Percentiles rank a stretch among this genome's conserved stretches.
Conservation (phyloP, 2,113 vertebrate species). For the Crypturellus undulatus region DNA sequence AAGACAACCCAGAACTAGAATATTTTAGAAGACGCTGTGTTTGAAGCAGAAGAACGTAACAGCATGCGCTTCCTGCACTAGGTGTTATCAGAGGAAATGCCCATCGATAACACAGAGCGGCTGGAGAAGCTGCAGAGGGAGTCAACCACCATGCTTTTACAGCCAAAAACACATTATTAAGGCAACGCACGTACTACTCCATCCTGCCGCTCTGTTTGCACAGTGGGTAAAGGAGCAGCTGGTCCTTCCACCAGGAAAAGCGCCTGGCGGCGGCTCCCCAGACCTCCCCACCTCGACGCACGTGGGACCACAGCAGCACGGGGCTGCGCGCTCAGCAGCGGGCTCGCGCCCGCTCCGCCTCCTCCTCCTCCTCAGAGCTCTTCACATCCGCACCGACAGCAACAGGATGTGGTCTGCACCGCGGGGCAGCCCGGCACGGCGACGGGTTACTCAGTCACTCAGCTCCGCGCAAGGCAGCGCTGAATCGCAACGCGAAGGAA, state of each 20-base stretch:
- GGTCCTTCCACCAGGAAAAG: too few species aligned
- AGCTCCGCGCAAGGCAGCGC: constrained; percentile 21
- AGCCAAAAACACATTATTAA: background rate
- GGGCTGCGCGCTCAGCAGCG: too few species aligned
- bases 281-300: too few species aligned
- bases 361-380: background rate
- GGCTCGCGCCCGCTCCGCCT: too few species aligned
- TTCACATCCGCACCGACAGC: constrained; percentile 31
- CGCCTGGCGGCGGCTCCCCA: too few species aligned
- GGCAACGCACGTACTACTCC: background rate
- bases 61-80: background rate
- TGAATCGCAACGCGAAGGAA: background rate
- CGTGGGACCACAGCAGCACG: too few species aligned
- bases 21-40: background rate
- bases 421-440: too few species aligned
- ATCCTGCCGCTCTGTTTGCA: background rate
- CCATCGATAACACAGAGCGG: background rate
- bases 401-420: constrained; percentile 63
- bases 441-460: constrained; percentile 13
- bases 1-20: background rate
- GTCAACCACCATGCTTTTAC: background rate
- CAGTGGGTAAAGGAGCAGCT: background rate
- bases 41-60: background rate
- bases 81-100: background rate
- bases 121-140: background rate